phyloP scores from a whole-genome alignment of 2,797 vertebrate species.

The Chaetodon trifasciatus region DNA sequence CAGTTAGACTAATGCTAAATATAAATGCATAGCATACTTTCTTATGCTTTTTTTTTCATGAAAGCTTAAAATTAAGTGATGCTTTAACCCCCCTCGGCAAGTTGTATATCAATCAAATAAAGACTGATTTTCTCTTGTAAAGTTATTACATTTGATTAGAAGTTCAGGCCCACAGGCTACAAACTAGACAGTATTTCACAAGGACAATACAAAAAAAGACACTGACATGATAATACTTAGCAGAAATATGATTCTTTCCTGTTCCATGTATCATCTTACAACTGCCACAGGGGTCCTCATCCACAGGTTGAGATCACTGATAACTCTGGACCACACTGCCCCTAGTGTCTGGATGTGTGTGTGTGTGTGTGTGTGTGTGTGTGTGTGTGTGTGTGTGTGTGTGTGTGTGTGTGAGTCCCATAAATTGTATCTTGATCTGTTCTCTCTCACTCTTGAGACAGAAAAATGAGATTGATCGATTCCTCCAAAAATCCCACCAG shows the following conservation, averaged over 20 bases:
- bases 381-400: slow-evolving; percentile 6
- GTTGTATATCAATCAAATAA: neutral
- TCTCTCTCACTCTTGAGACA: slow-evolving; percentile 48
- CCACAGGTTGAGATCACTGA: slow-evolving; percentile 9
- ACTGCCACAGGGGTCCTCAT: slow-evolving; percentile 37
- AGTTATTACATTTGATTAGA: slow-evolving; percentile 25
- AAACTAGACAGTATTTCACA: slow-evolving; percentile 33
- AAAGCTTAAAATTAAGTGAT: neutral
- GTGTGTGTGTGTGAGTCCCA: neutral
- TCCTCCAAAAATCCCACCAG: slow-evolving; percentile 44
- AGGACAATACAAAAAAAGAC: slow-evolving; percentile 5
- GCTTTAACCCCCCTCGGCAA: neutral
- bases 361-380: slow-evolving; percentile 32
- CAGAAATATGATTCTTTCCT: slow-evolving; percentile 47
- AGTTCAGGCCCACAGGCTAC: slow-evolving; percentile 10
- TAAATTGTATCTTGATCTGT: slow-evolving; percentile 46
- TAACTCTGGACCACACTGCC: slow-evolving; percentile 54
- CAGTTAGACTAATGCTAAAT: neutral
- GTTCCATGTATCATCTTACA: slow-evolving; percentile 40
- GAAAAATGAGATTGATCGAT: slow-evolving; percentile 59
- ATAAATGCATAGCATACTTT: neutral
- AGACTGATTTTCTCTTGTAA: neutral
- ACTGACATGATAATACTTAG: slow-evolving; percentile 20
- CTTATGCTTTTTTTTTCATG: neutral
- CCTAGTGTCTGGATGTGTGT: slow-evolving; percentile 47